Evolutionary conservation across 2,113 vertebrate genomes (phyloP), one percentile per base, ranked within the genome.

Genomic region (Pholis gunnellus): DNA sequence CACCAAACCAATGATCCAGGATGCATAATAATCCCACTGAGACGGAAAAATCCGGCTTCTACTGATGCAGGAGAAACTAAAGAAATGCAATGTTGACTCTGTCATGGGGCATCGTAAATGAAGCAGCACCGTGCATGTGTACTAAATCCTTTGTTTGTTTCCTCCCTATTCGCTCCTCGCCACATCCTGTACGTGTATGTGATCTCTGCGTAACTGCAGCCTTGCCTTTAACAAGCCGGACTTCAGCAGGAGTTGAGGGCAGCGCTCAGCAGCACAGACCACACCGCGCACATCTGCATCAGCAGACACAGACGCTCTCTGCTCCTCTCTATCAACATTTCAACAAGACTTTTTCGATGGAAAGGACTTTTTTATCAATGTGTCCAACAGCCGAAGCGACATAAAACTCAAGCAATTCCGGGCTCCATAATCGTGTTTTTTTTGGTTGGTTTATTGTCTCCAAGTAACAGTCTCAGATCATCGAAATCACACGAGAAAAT

Each of bases 211-310:
- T 31, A 50, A 29, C 29, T 1, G 69, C 52, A 9, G 50, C 50
- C 34, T 64, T 17, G 54, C 60, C 50, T 79, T 70, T 86, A 89
- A 87, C 54, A 72, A 73, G 59, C 38, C 56, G 56, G 56, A 25
- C 34, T 15, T 22, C 10, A 6, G 27, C 3, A 11, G 18, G 56
- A 9, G 44, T 0, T 0, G 42, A 22, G 59, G 5, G 0, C 70
- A 79, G 72, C 13, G 25, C 8, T 31, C 22, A 8, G n/a, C 48
- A 27, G 56, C 31, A 1, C 59, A 6, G 11, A 27, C 2, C 57
- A 3, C 17, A 18, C 5, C 5, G 15, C 38, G 15, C 61, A 29
- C 73, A 20, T 50, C 17, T 10, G 52, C 60, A 13, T 9, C 59
- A 0, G 9, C 4, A 46, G 31, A n/a, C 63, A 13, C 50, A 2